Conservation (phyloP, 2,113 vertebrate species). For the Phrynocephalus versicolor region DNA sequence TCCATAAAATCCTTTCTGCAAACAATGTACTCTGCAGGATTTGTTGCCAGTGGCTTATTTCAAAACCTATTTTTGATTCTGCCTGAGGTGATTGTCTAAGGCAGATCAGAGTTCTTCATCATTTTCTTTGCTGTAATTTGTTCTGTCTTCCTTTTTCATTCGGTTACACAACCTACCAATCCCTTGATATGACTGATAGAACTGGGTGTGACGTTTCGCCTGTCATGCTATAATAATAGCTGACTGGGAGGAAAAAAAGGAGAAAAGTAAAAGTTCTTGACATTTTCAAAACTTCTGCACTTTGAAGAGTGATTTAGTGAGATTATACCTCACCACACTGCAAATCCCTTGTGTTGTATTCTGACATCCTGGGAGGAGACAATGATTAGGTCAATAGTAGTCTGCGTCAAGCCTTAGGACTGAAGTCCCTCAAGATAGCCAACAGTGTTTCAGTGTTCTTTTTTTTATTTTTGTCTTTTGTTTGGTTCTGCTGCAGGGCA, state of each 20-base stretch:
- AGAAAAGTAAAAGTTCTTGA: not conserved
- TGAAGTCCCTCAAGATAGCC: not conserved
- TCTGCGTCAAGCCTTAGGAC: not conserved
- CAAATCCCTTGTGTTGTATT: not conserved
- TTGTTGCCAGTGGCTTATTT: slow-evolving; percentile 45
- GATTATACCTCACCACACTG: rapidly evolving
- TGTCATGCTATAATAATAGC: slow-evolving; percentile 11
- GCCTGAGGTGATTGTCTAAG: slow-evolving; percentile 48
- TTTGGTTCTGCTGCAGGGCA: not conserved
- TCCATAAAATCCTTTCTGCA: slow-evolving; percentile 46
- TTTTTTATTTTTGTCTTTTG: not conserved
- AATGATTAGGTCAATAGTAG: not conserved
- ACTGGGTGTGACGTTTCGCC: not conserved
- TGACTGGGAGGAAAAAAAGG: not conserved
- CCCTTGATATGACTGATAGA: slow-evolving; percentile 42
- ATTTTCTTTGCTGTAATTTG: slow-evolving; percentile 53
- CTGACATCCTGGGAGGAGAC: too few relatives aligned
- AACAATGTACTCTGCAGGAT: slow-evolving; percentile 46
- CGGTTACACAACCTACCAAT: slow-evolving; percentile 38
- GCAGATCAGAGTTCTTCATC: slow-evolving; percentile 43
- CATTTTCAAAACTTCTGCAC: not conserved
- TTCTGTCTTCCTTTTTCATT: slow-evolving; percentile 51
- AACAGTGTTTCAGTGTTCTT: too few relatives aligned
- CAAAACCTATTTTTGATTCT: slow-evolving; percentile 57
- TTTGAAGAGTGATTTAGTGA: slow-evolving; percentile 8